Base-by-base conservation (phyloP, 2,797 vertebrate species). In the Gila robusta region DNA sequence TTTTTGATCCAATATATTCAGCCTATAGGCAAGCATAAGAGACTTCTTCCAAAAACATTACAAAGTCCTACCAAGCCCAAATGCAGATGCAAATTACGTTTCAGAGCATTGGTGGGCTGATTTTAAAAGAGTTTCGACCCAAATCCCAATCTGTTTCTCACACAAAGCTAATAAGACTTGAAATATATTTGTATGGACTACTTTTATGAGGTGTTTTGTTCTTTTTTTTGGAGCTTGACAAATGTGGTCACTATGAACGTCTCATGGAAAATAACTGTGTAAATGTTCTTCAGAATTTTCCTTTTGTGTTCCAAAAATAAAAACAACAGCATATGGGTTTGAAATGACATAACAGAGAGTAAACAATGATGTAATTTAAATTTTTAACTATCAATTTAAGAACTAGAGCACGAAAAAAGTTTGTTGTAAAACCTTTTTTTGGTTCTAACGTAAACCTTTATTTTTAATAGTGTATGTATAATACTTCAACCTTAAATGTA, bases 131-230 rank as follows among this genome's bases (percentile, higher is more conserved):
- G 32, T 39, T n/a, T 56, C 37, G 32, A 37, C 28, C 49, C 11
- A 54, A 35, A 56, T 77, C 37, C 35, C 32, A 52, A 21, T 49
- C 16, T 35, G 10, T 54, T 54, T 76, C 10, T 35, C 6, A 23
- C 32, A 54, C 32, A n/a, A 7, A n/a, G 32, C 49, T 56, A 37
- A 56, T 37, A 77, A n/a, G 49, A 32, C 72, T 32, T 32, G 17
- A 74, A 74, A 74, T 52, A 32, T 47, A 73, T 19, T 54, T 35
- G 7, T 56, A 39, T 77, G 74, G 52, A 56, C 32, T 37, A 5
- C 32, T 77, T 77, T 77, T 56, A 77, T 56, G 52, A 37, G 54
- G 74, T 56, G 32, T 77, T 77, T n/a, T 77, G 52, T 56, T 64
- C 62, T 64, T 6, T 28, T 28, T 62, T 28, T 49, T 49, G 26